A percentile compares a stretch with the other conserved stretches of the same genome.
Conservation (phyloP, 2,113 vertebrate species). For the Mystacornis crossleyi region DNA sequence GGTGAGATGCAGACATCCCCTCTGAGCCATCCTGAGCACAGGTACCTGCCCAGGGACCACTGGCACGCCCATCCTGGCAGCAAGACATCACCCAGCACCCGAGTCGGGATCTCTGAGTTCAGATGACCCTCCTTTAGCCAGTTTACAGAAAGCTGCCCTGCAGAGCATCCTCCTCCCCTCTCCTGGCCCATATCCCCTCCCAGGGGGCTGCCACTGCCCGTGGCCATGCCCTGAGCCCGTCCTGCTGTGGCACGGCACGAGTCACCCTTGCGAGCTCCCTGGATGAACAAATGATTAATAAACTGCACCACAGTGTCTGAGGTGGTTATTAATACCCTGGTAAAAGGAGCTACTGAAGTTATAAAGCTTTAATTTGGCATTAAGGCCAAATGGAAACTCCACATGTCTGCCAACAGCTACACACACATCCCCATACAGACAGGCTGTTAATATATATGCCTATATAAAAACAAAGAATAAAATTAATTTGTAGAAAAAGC, state of each 20-base stretch:
- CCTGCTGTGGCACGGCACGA: not conserved
- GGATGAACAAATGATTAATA: constrained; percentile 53
- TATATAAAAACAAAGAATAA: constrained; percentile 51
- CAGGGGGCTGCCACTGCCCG: accelerated
- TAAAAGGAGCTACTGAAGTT: constrained; percentile 69
- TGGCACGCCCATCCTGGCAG: too few relatives aligned
- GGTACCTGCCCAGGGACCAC: not conserved
- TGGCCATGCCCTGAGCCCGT: not conserved
- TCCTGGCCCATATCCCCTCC: not conserved
- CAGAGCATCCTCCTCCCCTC: not conserved
- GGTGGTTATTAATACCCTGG: constrained; percentile 69
- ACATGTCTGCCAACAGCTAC: constrained; percentile 52
- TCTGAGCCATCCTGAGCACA: accelerated
- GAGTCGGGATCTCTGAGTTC: not conserved
- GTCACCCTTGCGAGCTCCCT: not conserved
- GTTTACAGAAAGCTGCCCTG: not conserved
- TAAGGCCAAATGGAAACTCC: constrained; percentile 63
- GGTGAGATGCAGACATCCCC: not conserved
- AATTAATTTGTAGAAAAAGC: constrained; percentile 30
- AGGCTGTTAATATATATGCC: constrained; percentile 41
- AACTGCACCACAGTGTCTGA: constrained; percentile 61
- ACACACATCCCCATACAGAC: constrained; percentile 36
- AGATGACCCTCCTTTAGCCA: not conserved
- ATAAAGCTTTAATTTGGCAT: constrained; percentile 73
- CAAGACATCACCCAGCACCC: accelerated